Percentiles rank a stretch among this genome's conserved stretches.
phyloP scores from a whole-genome alignment of 2,113 vertebrate genomes.

The Salminus brasiliensis region DNA sequence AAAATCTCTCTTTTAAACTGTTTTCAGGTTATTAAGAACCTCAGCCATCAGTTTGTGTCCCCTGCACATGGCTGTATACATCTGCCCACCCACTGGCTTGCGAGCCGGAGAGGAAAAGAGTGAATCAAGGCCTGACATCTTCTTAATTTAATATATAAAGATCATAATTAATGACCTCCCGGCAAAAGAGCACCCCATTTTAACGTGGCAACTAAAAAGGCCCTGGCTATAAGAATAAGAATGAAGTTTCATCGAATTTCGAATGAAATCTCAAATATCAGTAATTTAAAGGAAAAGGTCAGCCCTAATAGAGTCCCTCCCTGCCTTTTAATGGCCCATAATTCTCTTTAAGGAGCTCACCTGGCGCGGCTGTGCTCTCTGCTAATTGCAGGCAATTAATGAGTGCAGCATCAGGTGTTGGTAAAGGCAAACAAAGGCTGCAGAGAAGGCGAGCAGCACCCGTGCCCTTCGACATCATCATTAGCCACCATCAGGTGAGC shows the following conservation, averaged over 20 bases:
- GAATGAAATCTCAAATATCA: slow-evolving; percentile 83
- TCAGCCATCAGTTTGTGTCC: slow-evolving; percentile 22
- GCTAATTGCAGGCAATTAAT: slow-evolving; percentile 77
- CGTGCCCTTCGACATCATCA: slow-evolving; percentile 73
- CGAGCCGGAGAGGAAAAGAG: slow-evolving; percentile 78
- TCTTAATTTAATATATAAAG: slow-evolving; percentile 81
- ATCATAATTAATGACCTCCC: slow-evolving; percentile 79
- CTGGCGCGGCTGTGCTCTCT: slow-evolving; percentile 48
- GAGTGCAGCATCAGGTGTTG: slow-evolving; percentile 77
- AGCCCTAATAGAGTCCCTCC: slow-evolving; percentile 77
- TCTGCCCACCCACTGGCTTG: slow-evolving; percentile 71
- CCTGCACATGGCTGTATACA: slow-evolving; percentile 64
- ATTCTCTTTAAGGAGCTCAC: slow-evolving; percentile 69
- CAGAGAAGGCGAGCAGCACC: slow-evolving; percentile 63
- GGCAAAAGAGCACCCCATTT: slow-evolving; percentile 71
- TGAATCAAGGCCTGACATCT: slow-evolving; percentile 72
- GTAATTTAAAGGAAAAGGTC: slow-evolving; percentile 82
- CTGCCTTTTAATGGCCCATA: slow-evolving; percentile 74
- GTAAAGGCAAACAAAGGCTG: slow-evolving; percentile 76
- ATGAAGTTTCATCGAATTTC: slow-evolving; percentile 77
- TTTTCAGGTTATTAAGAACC: slow-evolving; percentile 41
- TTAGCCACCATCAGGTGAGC: slow-evolving; percentile 73
- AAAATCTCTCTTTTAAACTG: too few relatives aligned
- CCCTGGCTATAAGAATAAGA: slow-evolving; percentile 71
- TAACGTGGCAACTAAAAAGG: slow-evolving; percentile 67